Percentiles rank a stretch among this genome's conserved stretches.
Evolutionary conservation across 2,113 vertebrate genomes (phyloP).

Genomic region (Gymnarchus niloticus): DNA sequence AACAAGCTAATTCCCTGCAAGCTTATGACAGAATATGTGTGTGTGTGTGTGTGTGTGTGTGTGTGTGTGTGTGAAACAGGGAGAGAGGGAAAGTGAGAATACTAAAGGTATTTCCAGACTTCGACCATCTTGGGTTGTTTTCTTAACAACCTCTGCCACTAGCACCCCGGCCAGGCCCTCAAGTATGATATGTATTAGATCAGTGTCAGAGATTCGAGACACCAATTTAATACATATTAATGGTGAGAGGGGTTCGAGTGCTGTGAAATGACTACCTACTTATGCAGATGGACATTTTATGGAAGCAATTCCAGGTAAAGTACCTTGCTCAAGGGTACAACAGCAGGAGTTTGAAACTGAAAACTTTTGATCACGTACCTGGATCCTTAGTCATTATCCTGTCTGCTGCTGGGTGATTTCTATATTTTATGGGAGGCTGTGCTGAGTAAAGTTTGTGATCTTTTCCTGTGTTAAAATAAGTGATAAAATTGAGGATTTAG

Average conservation of each 20-base stretch:
- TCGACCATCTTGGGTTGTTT: neutral
- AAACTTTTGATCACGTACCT: neutral
- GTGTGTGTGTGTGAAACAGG: neutral
- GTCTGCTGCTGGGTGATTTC: neutral
- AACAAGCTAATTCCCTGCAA: slow-evolving; percentile 2
- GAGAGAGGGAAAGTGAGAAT: neutral
- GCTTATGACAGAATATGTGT: neutral
- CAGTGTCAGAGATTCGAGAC: neutral
- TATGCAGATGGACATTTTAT: slow-evolving; percentile 10
- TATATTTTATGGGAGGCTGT: neutral
- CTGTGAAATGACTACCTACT: neutral
- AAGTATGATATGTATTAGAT: slow-evolving; percentile 1
- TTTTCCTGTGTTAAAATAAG: slow-evolving; percentile 3
- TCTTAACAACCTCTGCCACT: neutral
- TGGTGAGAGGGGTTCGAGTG: neutral
- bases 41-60: neutral
- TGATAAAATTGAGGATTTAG: neutral
- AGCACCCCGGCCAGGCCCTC: neutral
- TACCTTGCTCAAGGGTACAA: slow-evolving; percentile 5
- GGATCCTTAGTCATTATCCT: neutral
- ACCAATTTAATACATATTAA: neutral
- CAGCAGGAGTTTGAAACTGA: neutral
- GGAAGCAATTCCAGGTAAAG: neutral
- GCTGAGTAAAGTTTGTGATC: neutral
- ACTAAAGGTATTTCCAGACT: neutral